A percentile compares a stretch with the other conserved stretches of the same genome.
phyloP scores from a whole-genome alignment of 2,797 vertebrate genomes.

The Gallinago solitaria region DNA sequence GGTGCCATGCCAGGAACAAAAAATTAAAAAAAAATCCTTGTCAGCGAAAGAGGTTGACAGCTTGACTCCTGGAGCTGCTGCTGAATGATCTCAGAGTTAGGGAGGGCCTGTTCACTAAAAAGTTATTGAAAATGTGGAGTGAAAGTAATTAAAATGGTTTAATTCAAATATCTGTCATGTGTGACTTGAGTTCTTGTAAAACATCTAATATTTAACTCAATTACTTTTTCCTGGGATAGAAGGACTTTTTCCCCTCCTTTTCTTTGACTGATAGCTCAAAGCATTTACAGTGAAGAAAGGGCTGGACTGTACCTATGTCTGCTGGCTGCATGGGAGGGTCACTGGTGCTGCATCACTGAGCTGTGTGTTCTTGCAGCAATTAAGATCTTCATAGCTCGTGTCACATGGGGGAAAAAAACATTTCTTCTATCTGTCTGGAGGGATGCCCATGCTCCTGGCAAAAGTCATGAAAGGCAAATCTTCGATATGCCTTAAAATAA shows the following conservation, averaged over 20 bases:
- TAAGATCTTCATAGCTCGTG: background rate
- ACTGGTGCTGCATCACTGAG: background rate
- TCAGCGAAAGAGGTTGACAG: slow-evolving; percentile 8
- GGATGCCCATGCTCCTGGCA: slow-evolving; percentile 69
- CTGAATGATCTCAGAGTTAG: background rate
- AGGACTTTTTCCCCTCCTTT: background rate
- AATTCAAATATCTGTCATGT: slow-evolving; percentile 8
- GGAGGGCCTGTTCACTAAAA: background rate
- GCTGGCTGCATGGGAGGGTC: background rate
- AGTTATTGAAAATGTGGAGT: slow-evolving; percentile 15
- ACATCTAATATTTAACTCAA: background rate
- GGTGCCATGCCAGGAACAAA: background rate
- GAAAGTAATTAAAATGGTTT: slow-evolving; percentile 22
- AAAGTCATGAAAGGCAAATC: slow-evolving; percentile 71
- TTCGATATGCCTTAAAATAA: slow-evolving; percentile 71
- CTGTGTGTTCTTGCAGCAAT: background rate
- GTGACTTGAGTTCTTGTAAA: background rate
- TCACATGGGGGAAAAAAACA: background rate
- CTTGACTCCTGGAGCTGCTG: background rate
- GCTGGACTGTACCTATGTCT: background rate
- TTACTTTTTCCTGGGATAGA: background rate
- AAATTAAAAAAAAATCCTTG: background rate
- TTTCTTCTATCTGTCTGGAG: slow-evolving; percentile 70
- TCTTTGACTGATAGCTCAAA: background rate
- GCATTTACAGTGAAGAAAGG: background rate